These are phyloP conservation scores for Timema cristinae DNA, from an alignment of 2,888 invertebrate species.

Conservation along the genomic window DNA sequence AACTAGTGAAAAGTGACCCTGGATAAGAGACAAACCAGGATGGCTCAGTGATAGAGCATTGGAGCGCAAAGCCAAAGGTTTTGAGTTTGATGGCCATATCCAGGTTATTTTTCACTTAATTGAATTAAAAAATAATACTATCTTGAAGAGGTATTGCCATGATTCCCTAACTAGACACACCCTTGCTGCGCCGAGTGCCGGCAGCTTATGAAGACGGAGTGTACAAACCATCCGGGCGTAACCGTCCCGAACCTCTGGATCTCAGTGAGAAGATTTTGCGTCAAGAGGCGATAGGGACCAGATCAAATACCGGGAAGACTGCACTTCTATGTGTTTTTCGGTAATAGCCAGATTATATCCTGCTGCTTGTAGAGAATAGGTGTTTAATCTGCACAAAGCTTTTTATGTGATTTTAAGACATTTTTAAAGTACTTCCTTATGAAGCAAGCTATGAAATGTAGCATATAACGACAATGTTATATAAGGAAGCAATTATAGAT, in stretches of 20 bases:
- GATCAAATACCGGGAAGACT: constrained; percentile 51
- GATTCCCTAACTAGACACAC: constrained; percentile 45
- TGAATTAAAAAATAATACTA: too few relatives aligned
- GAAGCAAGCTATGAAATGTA: too few relatives aligned
- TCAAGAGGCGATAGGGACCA: constrained; percentile 42
- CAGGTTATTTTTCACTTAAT: too few relatives aligned
- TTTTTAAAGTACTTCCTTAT: too few relatives aligned
- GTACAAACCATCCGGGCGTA: constrained; percentile 49
- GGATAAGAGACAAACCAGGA: too few relatives aligned
- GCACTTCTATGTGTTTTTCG: constrained; percentile 58
- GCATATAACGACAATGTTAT: too few relatives aligned
- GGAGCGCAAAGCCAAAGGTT: too few relatives aligned
- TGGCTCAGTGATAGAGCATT: too few relatives aligned
- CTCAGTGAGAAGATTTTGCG: constrained; percentile 50
- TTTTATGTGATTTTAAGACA: not conserved
- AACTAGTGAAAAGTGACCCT: too few relatives aligned
- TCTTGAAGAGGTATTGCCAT: not conserved
- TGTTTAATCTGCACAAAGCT: not conserved
- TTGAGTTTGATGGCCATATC: too few relatives aligned
- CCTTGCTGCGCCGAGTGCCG: constrained; percentile 51
- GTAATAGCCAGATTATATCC: constrained; percentile 39
- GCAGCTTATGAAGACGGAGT: constrained; percentile 55
- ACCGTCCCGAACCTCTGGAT: constrained; percentile 51
- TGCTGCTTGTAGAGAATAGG: not conserved
- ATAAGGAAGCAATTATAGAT: too few relatives aligned